phyloP scores from a whole-genome alignment of 2,888 invertebrate genomes.

The Chirona hameri region DNA sequence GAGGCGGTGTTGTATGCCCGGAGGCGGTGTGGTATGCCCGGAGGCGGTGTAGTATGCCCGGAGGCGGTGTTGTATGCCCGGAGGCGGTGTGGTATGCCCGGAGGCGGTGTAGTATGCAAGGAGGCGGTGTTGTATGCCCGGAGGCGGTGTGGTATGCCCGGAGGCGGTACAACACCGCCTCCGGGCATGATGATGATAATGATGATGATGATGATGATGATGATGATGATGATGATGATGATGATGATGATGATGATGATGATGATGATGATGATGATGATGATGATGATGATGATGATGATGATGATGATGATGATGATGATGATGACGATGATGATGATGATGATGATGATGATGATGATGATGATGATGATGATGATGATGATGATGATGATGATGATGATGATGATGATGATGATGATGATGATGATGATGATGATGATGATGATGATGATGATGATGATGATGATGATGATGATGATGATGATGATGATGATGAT shows the following conservation, averaged over 20 bases:
- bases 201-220: slow-evolving; percentile 22
- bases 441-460: slow-evolving; percentile 22
- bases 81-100: too few species aligned
- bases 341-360: slow-evolving; percentile 22
- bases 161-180: too few species aligned
- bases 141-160: too few species aligned
- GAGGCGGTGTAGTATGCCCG: too few species aligned
- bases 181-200: too few species aligned
- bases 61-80: too few species aligned
- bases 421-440: slow-evolving; percentile 22
- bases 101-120: too few species aligned
- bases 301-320: slow-evolving; percentile 22
- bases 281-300: slow-evolving; percentile 22
- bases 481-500: slow-evolving; percentile 22
- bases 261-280: slow-evolving; percentile 22
- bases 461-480: slow-evolving; percentile 22
- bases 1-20: too few species aligned
- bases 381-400: slow-evolving; percentile 22
- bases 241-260: slow-evolving; percentile 22
- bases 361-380: slow-evolving; percentile 22
- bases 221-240: slow-evolving; percentile 22
- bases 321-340: slow-evolving; percentile 22
- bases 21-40: too few species aligned
- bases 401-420: slow-evolving; percentile 22
- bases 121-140: too few species aligned